Percentiles rank a stretch among this genome's conserved stretches.
These are phyloP conservation scores for Didymodactylos carnosus DNA, from an alignment of 2,888 invertebrate genomes.

Conservation along the genomic window DNA sequence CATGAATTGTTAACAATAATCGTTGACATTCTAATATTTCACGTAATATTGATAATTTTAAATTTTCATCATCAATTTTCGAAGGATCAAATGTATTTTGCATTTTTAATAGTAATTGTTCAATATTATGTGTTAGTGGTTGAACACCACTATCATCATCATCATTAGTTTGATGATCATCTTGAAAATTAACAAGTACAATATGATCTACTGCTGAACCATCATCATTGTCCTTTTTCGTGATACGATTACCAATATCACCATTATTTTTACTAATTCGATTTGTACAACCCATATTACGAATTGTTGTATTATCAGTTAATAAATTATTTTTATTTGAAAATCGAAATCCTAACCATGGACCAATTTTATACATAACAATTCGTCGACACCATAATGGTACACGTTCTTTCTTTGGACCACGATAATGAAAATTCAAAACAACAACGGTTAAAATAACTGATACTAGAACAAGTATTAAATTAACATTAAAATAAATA, in stretches of 20 bases:
- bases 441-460: slow-evolving; percentile 8
- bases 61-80: slow-evolving; percentile 10
- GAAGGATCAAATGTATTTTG: slow-evolving; percentile 12
- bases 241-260: background rate
- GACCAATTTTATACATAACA: background rate
- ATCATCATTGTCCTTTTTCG: no score
- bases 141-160: background rate
- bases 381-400: slow-evolving; percentile 4
- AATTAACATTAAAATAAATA: slow-evolving; percentile 11
- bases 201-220: no score
- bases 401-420: slow-evolving; percentile 9
- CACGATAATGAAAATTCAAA: slow-evolving; percentile 10
- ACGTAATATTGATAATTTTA: slow-evolving; percentile 7
- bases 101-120: slow-evolving; percentile 8
- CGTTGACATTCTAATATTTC: slow-evolving; percentile 14
- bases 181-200: background rate
- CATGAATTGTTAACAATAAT: slow-evolving; percentile 4
- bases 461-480: slow-evolving; percentile 9
- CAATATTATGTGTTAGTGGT: slow-evolving; percentile 1
- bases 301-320: background rate
- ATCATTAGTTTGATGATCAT: background rate
- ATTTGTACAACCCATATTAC: background rate
- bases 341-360: slow-evolving; percentile 1
- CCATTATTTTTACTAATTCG: background rate
- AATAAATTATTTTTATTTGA: background rate